Conservation (phyloP, 2,888 invertebrate species). For the Rhagonycha lutea region DNA sequence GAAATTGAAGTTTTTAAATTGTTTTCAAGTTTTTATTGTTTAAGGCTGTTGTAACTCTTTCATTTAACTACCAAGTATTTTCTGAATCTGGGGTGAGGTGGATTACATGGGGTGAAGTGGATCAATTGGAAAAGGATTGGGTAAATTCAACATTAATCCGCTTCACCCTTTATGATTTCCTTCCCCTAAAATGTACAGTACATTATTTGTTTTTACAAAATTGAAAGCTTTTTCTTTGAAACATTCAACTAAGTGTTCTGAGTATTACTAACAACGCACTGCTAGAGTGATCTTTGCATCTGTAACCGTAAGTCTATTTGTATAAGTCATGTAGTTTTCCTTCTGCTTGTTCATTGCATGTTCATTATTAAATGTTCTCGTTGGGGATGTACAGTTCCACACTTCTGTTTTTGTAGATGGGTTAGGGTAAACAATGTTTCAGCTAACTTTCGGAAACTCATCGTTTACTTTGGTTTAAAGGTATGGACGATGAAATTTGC, state of each 20-base stretch:
- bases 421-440: not conserved
- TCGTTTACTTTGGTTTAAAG: constrained; percentile 54
- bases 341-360: constrained; percentile 25
- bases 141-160: no score
- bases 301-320: constrained; percentile 27
- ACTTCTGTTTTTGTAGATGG: not conserved
- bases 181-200: no score
- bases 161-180: no score
- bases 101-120: no score
- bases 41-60: not conserved
- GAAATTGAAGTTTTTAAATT: not conserved
- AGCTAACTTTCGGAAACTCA: not conserved
- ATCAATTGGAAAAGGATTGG: no score
- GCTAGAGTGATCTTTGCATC: constrained; percentile 25
- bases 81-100: no score
- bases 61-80: not conserved
- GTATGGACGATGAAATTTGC: constrained; percentile 95
- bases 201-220: no score
- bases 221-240: not conserved
- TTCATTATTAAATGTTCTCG: not conserved
- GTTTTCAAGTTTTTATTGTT: not conserved
- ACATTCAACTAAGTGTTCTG: constrained; percentile 8
- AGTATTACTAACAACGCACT: constrained; percentile 27
- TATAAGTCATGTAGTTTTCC: constrained; percentile 6
- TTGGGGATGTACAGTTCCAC: not conserved